Base-by-base conservation (phyloP, 2,888 invertebrate species). In the Nycteola revayana region DNA sequence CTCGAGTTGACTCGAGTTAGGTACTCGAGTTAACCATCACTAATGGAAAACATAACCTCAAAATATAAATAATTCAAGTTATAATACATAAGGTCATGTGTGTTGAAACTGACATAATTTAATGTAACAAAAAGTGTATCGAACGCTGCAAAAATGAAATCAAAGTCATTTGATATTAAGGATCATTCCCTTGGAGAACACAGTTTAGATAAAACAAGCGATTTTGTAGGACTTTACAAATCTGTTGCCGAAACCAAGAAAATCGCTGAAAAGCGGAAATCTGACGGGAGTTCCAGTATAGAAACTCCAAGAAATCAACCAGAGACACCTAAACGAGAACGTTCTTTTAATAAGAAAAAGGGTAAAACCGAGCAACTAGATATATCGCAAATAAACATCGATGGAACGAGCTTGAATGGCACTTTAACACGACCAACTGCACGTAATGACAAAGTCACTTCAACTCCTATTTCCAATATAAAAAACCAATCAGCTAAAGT, bases 221-320 rank as follows among this genome's bases (percentile, higher is more conserved):
- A 82, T 26, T 86, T 81, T 60, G 52, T 72, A 14, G 60, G 68
- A 32, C 59, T 73, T 21, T 86, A 86, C 41, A 75, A 73, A 68
- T 63, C 70, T 38, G 54, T 64, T 20, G 54, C 60, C 2, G 81
- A 81, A 54, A 71, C 60, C n/a, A 65, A 48, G 32, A 59, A 54
- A 28, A 30, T 55, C 28, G 47, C 57, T 33, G 68, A 59, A 29
- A 60, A 53, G 32, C 51, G 57, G 23, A 57, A 51, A 23, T 46
- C 52, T 26, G 59, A 41, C 29, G 46, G 51, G 14, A 32, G n/a
- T 9, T 10, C 18, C 38, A 50, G 41, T 39, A 64, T 54, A 32
- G 57, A 54, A 25, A 52, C 24, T n/a, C 9, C 35, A 9, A 58
- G 46, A 28, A 28, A 42, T 11, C 65, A 63, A 18, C 31, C 39